A percentile compares a stretch with the other conserved stretches of the same genome.
These are phyloP conservation scores for Dicerorhinus sumatrensis DNA, from an alignment of 2,113 vertebrate genomes.

Conservation along the genomic window DNA sequence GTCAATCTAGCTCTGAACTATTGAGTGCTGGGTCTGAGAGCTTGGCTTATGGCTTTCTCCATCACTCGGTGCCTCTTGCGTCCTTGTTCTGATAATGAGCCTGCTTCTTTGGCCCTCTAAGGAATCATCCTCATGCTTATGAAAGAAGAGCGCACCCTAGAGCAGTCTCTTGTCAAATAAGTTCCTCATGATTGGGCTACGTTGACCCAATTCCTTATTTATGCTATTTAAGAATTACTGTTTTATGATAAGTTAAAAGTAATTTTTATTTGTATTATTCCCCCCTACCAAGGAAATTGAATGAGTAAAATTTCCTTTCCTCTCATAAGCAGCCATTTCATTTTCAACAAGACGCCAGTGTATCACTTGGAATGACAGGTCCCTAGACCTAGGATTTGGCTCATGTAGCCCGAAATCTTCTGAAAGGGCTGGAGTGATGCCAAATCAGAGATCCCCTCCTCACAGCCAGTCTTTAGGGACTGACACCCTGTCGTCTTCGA, in stretches of 20 bases:
- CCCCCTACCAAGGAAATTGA: neutral
- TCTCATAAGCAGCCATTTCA: conserved; percentile 8
- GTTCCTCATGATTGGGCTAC: neutral
- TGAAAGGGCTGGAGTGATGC: neutral
- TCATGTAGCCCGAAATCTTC: neutral
- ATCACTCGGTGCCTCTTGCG: neutral
- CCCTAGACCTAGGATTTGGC: neutral
- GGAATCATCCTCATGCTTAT: neutral
- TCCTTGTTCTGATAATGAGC: neutral
- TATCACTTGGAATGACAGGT: neutral
- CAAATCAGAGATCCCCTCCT: neutral
- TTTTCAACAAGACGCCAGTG: neutral
- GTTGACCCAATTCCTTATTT: neutral
- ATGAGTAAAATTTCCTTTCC: neutral
- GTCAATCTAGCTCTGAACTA: no score
- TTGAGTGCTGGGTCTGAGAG: neutral
- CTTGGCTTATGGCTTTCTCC: neutral
- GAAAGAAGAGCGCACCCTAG: neutral
- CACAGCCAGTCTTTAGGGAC: neutral
- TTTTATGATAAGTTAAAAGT: conserved; percentile 28
- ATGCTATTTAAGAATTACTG: neutral
- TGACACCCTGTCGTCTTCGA: neutral
- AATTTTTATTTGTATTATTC: conserved; percentile 16
- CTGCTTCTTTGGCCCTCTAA: neutral
- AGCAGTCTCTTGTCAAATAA: neutral